Evolutionary conservation across 2,888 invertebrate species (phyloP), one percentile per base, ranked within the genome.

Genomic region (Pristionchus japonicus): DNA sequence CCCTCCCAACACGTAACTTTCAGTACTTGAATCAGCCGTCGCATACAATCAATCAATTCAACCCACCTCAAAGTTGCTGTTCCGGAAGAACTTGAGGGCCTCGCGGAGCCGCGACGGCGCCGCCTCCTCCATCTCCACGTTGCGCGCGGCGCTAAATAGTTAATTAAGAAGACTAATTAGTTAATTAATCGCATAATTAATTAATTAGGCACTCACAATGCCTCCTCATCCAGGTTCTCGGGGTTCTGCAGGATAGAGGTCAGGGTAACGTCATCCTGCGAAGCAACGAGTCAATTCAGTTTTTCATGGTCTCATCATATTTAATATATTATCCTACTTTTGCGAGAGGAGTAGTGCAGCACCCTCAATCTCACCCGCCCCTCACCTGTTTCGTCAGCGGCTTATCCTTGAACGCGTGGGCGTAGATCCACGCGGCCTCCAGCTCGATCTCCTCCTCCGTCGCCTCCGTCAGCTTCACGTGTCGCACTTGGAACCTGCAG

Each of bases 401-500:
- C 40, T 88, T 49, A 9, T 88, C 74, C n/a, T 88, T 85, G 95
- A 99, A 99, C 0, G 97, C 98, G 94, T 97, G 97, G 92, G 97
- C 97, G 95, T 97, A 98, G 91, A 99, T 98, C 99, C 99, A 99
- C 93, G 98, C 97, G 0, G 99, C 97, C 95, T 99, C 99, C 88
- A 97, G 97, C 87, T 97, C 97, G 67, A 99, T 94, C 95, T 99
- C 99, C 0, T 96, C 96, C 17, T 93, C 93, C 27, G 93, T 92
- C 13, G 90, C 91, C 77, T 93, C 92, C 0, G 92, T 91, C 15
- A 94, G 93, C 4, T 93, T 93, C 20, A 93, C 91, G 37, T 89
- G 89, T 17, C 94, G 91, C n/a, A 92, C 77, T 86, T 90, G 89
- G 89, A 91, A 91, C 57, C 90, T 88, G 61, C 31, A 64, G 77